phyloP scores from a whole-genome alignment of 2,888 invertebrate genomes.

The Diachrysia chrysitis region DNA sequence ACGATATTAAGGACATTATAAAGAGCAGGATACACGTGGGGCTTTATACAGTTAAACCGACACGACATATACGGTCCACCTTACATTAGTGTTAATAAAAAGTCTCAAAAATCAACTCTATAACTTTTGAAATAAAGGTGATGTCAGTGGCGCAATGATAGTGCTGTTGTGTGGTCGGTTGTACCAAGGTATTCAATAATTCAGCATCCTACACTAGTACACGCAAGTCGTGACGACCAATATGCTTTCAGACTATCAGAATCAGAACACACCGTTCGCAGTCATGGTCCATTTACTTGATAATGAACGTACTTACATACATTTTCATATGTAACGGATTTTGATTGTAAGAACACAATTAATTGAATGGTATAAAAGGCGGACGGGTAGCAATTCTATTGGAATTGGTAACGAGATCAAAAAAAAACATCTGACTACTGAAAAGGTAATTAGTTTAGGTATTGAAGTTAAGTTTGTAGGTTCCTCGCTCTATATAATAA shows the following conservation, averaged over 20 bases:
- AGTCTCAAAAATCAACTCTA: background rate
- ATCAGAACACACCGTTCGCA: constrained; percentile 42
- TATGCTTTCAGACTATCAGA: constrained; percentile 69
- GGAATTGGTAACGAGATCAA: constrained; percentile 19
- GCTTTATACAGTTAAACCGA: constrained; percentile 54
- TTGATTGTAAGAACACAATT: constrained; percentile 37
- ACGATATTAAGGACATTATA: constrained; percentile 45
- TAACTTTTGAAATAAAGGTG: background rate
- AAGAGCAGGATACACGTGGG: constrained; percentile 58
- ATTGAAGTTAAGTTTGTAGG: background rate
- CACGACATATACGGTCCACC: constrained; percentile 30
- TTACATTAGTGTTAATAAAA: background rate
- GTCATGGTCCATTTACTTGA: constrained; percentile 67
- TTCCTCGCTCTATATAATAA: background rate
- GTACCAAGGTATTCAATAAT: constrained; percentile 55
- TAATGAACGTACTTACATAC: constrained; percentile 48
- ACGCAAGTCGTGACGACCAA: constrained; percentile 79
- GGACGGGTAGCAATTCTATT: constrained; percentile 5
- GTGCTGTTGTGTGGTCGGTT: background rate
- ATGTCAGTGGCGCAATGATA: background rate
- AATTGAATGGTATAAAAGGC: constrained; percentile 17
- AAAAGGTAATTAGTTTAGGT: too few relatives aligned
- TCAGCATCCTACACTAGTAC: constrained; percentile 65
- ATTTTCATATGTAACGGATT: constrained; percentile 48
- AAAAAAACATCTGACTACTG: background rate